Conservation (phyloP, 2,797 vertebrate genomes). For the Onychomys leucogaster region DNA sequence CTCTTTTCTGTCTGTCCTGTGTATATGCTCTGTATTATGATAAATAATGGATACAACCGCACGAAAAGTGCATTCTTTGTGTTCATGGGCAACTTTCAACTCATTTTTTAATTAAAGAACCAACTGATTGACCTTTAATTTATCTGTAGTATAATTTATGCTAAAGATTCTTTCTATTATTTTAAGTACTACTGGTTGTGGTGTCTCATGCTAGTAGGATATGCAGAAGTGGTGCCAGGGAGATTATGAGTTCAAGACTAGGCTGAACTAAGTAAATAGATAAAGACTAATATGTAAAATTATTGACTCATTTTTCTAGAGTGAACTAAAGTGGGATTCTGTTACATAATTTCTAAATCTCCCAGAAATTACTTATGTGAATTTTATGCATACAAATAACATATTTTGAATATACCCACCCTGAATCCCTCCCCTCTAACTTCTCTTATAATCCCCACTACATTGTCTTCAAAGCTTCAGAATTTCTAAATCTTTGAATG, state of each 20-base stretch:
- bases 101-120: constrained; percentile 29
- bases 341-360: background rate
- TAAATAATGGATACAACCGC: background rate
- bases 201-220: background rate
- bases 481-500: constrained; percentile 40
- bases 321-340: constrained; percentile 45
- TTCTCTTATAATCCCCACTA: too few relatives aligned
- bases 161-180: background rate
- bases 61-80: background rate
- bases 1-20: background rate
- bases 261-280: background rate
- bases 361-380: background rate
- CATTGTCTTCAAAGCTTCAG: background rate
- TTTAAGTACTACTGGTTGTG: background rate
- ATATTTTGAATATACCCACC: background rate
- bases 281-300: background rate
- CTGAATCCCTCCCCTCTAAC: background rate
- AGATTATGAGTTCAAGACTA: background rate
- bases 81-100: background rate
- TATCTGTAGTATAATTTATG: background rate
- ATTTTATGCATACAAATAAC: background rate
- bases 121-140: background rate
- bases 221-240: background rate
- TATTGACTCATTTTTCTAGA: background rate
- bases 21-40: background rate